Evolutionary conservation across 2,113 vertebrate species (phyloP).

Genomic region (Alectura lathami): DNA sequence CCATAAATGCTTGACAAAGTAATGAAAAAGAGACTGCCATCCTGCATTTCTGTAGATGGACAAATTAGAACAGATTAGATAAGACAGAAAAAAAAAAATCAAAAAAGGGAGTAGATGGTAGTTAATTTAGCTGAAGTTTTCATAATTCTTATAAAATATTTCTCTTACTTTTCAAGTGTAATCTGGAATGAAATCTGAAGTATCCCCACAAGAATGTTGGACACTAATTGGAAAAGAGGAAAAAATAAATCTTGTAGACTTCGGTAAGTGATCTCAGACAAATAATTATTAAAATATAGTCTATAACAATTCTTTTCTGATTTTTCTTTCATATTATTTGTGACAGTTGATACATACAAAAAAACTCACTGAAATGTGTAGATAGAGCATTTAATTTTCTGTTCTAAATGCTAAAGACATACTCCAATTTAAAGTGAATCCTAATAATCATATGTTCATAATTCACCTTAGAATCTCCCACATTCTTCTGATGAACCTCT

Average conservation of each 20-base stretch:
- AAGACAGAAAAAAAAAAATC: background rate
- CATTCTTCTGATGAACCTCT: background rate
- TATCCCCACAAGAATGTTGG: slow-evolving; percentile 30
- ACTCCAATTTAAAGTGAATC: background rate
- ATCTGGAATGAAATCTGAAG: slow-evolving; percentile 19
- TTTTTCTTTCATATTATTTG: background rate
- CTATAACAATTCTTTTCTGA: slow-evolving; percentile 36
- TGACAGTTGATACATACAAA: background rate
- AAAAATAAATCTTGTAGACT: slow-evolving; percentile 11
- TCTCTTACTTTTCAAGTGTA: slow-evolving; percentile 16
- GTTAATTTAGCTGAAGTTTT: slow-evolving; percentile 49
- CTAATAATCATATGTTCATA: background rate
- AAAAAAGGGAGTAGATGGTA: background rate
- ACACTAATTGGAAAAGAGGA: slow-evolving; percentile 26
- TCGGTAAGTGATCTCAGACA: slow-evolving; percentile 8
- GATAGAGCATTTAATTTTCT: background rate
- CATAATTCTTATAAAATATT: slow-evolving; percentile 57
- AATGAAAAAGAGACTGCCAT: background rate
- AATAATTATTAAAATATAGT: slow-evolving; percentile 31
- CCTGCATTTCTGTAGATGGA: background rate
- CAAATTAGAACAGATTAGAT: background rate
- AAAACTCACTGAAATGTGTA: background rate
- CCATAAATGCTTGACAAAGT: background rate
- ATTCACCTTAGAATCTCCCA: background rate
- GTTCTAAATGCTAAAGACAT: background rate